Percentiles rank a stretch among this genome's conserved stretches.
Evolutionary conservation across 2,888 invertebrate genomes (phyloP).

Genomic region (Ernsta delagoae): DNA sequence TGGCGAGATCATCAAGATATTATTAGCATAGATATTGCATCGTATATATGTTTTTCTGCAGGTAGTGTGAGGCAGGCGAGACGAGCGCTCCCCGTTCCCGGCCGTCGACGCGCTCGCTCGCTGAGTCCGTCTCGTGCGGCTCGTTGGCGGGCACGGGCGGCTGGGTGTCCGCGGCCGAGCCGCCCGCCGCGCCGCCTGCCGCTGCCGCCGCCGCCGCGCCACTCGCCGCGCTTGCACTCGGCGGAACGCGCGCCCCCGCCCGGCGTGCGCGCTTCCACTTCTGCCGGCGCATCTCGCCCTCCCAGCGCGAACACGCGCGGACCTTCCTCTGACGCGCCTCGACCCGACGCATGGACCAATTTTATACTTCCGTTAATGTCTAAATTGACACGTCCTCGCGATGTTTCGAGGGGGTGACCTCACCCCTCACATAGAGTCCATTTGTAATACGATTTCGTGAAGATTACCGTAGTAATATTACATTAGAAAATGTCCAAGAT

Average conservation of each 20-base stretch:
- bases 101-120: slow-evolving; percentile 79
- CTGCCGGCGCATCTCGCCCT: slow-evolving; percentile 72
- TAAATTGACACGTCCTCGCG: slow-evolving; percentile 73
- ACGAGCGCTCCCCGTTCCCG: slow-evolving; percentile 76
- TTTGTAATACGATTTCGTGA: slow-evolving; percentile 65
- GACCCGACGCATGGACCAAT: slow-evolving; percentile 75
- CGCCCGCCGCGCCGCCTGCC: slow-evolving; percentile 43
- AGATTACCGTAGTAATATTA: slow-evolving; percentile 60
- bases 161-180: slow-evolving; percentile 51
- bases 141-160: slow-evolving; percentile 59
- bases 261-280: slow-evolving; percentile 73
- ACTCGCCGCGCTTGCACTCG: slow-evolving; percentile 42
- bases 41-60: slow-evolving; percentile 25
- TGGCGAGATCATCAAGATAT: no score
- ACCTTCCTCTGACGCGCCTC: slow-evolving; percentile 71
- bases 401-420: slow-evolving; percentile 58
- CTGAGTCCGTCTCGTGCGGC: slow-evolving; percentile 78
- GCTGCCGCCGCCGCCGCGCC: slow-evolving; percentile 17
- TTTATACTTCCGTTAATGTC: slow-evolving; percentile 76
- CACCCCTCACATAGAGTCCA: slow-evolving; percentile 66
- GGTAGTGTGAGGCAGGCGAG: slow-evolving; percentile 82
- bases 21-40: no score
- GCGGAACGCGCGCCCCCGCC: slow-evolving; percentile 53
- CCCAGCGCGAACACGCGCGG: slow-evolving; percentile 68
- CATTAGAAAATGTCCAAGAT: slow-evolving; percentile 57